These are phyloP conservation scores for Caenorhabditis sp. DNA, from an alignment of 2,888 invertebrate species.

Conservation along the genomic window DNA sequence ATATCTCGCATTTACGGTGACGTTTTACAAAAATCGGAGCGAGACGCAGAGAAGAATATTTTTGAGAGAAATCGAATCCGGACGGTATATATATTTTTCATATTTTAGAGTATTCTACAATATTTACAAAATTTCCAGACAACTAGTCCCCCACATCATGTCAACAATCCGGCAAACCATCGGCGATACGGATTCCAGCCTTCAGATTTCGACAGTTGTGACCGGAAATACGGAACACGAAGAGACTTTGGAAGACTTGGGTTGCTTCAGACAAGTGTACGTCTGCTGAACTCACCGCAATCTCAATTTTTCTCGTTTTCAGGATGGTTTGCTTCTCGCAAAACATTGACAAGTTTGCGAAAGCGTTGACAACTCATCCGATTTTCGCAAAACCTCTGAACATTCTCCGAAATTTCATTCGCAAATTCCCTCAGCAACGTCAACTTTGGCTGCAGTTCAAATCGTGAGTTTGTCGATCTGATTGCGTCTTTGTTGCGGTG, in stretches of 20 bases:
- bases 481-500: too few relatives aligned
- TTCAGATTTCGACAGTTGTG: conserved; percentile 13
- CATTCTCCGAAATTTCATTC: conserved; percentile 22
- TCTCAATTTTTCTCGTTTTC: too few relatives aligned
- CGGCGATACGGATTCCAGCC: not conserved
- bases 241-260: conserved; percentile 14
- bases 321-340: conserved; percentile 30
- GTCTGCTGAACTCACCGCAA: not conserved
- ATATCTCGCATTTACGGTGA: conserved; percentile 24
- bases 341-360: conserved; percentile 23
- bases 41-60: not conserved
- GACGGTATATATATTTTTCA: conserved; percentile 2
- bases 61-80: conserved; percentile 11
- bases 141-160: not conserved
- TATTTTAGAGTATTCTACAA: too few relatives aligned
- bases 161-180: not conserved
- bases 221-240: conserved; percentile 24
- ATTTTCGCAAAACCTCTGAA: not conserved
- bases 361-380: conserved; percentile 10
- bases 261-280: conserved; percentile 27
- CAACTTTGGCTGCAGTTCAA: conserved; percentile 24
- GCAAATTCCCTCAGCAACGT: conserved; percentile 10
- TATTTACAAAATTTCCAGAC: not conserved
- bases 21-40: not conserved
- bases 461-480: not conserved